A percentile compares a stretch with the other conserved stretches of the same genome.
phyloP scores from a whole-genome alignment of 2,888 invertebrate species.

The Phragmatobia fuliginosa region DNA sequence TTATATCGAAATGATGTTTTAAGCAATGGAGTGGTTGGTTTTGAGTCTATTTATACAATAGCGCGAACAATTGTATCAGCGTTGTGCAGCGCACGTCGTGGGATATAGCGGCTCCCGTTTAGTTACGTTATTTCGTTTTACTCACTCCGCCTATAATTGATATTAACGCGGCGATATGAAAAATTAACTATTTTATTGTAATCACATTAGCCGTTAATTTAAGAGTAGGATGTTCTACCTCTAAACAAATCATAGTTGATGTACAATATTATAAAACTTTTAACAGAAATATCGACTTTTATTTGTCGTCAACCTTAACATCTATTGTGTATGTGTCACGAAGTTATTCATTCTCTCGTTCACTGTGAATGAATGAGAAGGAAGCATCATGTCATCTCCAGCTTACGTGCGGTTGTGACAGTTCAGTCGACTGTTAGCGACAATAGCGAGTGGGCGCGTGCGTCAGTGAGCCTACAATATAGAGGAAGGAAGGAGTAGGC shows the following conservation, averaged over 20 bases:
- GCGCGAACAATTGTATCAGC: neutral
- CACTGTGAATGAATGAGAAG: too few species aligned
- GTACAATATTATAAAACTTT: conserved; percentile 84
- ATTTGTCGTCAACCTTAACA: conserved; percentile 34
- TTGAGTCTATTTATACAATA: neutral
- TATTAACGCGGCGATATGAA: conserved; percentile 75
- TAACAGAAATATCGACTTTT: conserved; percentile 71
- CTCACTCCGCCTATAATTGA: conserved; percentile 82
- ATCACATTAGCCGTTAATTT: conserved; percentile 82
- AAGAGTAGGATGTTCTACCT: conserved; percentile 86
- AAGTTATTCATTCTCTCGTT: too few species aligned
- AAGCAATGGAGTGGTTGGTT: neutral
- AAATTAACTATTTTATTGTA: conserved; percentile 77
- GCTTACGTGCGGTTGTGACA: too few species aligned
- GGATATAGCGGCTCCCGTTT: conserved; percentile 1
- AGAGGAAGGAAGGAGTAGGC: too few species aligned
- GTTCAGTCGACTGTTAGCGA: too few species aligned
- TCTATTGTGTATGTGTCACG: too few species aligned
- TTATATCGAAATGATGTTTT: neutral
- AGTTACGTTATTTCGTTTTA: conserved; percentile 64
- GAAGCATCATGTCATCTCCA: too few species aligned
- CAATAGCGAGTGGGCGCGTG: too few species aligned
- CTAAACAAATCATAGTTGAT: conserved; percentile 86
- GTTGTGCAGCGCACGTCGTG: neutral
- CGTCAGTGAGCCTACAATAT: too few species aligned